These are phyloP conservation scores for Lepidocolaptes lacrymiger DNA, from an alignment of 2,797 vertebrate genomes.

Conservation along the genomic window DNA sequence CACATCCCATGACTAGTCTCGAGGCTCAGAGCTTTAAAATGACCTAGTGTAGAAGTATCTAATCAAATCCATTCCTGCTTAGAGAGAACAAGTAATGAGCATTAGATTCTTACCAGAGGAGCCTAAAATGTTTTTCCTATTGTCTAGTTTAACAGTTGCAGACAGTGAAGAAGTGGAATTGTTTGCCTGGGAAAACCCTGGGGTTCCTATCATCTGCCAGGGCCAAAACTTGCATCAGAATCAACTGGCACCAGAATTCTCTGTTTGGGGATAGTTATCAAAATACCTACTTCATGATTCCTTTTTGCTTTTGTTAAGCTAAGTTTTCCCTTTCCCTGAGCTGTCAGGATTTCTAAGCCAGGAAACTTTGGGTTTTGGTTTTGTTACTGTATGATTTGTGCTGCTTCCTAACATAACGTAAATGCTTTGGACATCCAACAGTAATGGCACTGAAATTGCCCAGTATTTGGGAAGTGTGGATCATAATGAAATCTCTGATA, in stretches of 20 bases:
- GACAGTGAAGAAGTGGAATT: background rate
- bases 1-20: rapidly evolving
- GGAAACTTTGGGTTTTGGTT: background rate
- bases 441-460: background rate
- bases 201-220: background rate
- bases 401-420: background rate
- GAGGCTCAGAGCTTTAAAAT: background rate
- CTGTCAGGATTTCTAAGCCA: background rate
- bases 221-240: background rate
- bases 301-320: background rate
- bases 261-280: background rate
- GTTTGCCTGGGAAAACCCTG: background rate
- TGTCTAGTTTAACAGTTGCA: background rate
- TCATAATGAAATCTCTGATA: background rate
- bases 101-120: background rate
- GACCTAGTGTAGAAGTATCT: background rate
- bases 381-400: background rate
- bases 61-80: background rate
- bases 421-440: background rate
- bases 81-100: background rate
- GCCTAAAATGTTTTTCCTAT: background rate
- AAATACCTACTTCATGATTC: background rate
- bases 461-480: background rate
- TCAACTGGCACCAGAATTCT: background rate
- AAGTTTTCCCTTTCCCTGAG: background rate